Conservation (phyloP, 2,888 invertebrate species). For the Leptopilina syphax region DNA sequence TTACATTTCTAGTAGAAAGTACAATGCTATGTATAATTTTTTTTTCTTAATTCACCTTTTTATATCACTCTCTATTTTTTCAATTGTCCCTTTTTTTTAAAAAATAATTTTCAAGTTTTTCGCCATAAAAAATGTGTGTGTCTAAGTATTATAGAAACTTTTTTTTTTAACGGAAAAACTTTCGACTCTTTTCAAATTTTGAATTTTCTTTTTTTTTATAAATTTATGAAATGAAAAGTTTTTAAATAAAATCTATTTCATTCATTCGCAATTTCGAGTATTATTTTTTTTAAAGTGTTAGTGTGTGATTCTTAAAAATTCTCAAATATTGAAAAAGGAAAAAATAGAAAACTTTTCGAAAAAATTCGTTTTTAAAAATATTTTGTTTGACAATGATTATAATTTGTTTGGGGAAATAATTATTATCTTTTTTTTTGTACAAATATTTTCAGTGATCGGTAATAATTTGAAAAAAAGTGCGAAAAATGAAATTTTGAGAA, state of each 20-base stretch:
- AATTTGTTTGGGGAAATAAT: too few relatives aligned
- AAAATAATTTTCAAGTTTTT: not conserved
- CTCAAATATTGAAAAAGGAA: too few relatives aligned
- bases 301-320: too few relatives aligned
- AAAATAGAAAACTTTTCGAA: too few relatives aligned
- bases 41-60: not conserved
- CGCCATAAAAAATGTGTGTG: conserved; percentile 5
- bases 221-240: not conserved
- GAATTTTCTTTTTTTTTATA: too few relatives aligned
- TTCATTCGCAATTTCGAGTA: conserved; percentile 16
- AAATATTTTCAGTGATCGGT: too few relatives aligned
- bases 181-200: not conserved
- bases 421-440: too few relatives aligned
- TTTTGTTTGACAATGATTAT: too few relatives aligned
- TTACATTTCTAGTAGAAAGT: not conserved
- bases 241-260: not conserved
- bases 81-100: not conserved
- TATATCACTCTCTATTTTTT: conserved; percentile 17
- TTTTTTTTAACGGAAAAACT: not conserved
- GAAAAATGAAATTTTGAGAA: too few relatives aligned
- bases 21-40: conserved; percentile 22
- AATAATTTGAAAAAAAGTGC: too few relatives aligned
- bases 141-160: not conserved
- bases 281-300: not conserved
- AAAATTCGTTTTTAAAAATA: too few relatives aligned